Percentiles rank a stretch among this genome's conserved stretches.
Conservation (phyloP, 2,888 invertebrate species). For the Drosophila flavopinicola region DNA sequence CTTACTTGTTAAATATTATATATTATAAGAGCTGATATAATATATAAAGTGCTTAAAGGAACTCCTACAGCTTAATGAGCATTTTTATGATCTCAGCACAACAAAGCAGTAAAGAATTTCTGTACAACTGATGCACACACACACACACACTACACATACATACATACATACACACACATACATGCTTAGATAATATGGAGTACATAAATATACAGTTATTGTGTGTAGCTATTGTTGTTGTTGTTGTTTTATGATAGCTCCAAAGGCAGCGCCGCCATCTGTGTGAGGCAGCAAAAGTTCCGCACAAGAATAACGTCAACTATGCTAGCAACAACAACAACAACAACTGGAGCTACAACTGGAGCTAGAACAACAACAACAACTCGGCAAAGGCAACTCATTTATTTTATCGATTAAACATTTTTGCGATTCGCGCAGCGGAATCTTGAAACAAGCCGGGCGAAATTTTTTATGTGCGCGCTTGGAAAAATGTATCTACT, state of each 20-base stretch:
- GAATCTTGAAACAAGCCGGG: slow-evolving; percentile 68
- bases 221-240: slow-evolving; percentile 15
- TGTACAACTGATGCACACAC: slow-evolving; percentile 29
- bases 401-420: slow-evolving; percentile 84
- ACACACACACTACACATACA: too few species aligned
- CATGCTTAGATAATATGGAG: slow-evolving; percentile 27
- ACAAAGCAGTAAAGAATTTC: slow-evolving; percentile 30
- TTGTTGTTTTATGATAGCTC: slow-evolving; percentile 54
- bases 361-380: slow-evolving; percentile 30
- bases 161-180: neutral
- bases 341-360: slow-evolving; percentile 26
- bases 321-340: slow-evolving; percentile 49
- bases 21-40: too few species aligned
- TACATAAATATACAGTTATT: slow-evolving; percentile 66
- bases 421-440: slow-evolving; percentile 81
- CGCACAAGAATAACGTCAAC: slow-evolving; percentile 72
- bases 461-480: slow-evolving; percentile 60
- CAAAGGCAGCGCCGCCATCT: slow-evolving; percentile 54
- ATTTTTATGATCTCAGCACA: slow-evolving; percentile 60
- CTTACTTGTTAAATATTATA: too few species aligned
- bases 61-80: slow-evolving; percentile 25
- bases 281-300: slow-evolving; percentile 57
- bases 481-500: slow-evolving; percentile 74
- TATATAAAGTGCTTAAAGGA: slow-evolving; percentile 11
- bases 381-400: slow-evolving; percentile 73